Evolutionary conservation across 2,113 vertebrate species (phyloP).

Genomic region (Helogale parvula): DNA sequence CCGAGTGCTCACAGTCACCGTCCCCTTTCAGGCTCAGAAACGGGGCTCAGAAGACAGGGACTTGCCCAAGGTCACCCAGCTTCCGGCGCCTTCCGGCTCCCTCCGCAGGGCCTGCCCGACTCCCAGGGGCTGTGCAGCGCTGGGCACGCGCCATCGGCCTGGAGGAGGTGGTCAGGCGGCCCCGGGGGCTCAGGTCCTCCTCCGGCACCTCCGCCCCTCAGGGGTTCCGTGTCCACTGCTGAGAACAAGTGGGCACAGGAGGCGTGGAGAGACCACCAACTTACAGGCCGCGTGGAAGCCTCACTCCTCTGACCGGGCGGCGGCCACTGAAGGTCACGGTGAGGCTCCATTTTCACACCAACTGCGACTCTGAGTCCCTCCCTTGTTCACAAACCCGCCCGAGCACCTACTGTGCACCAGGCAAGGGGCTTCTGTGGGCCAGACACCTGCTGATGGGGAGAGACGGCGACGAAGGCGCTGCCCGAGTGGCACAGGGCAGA

Average conservation of each 20-base stretch:
- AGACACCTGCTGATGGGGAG: background rate
- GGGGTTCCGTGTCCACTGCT: background rate
- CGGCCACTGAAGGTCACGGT: accelerated
- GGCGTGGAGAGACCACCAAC: slow-evolving; percentile 28
- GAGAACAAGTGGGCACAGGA: background rate
- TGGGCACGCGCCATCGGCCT: accelerated
- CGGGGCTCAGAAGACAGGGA: background rate
- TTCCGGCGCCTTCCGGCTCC: accelerated
- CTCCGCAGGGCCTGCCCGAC: background rate
- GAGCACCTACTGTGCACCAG: background rate
- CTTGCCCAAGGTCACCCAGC: background rate
- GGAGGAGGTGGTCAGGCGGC: background rate
- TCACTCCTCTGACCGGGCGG: background rate
- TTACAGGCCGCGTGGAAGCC: slow-evolving; percentile 25
- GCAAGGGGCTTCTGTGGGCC: accelerated
- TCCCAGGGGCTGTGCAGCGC: accelerated
- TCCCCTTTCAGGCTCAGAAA: background rate
- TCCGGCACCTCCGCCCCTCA: background rate
- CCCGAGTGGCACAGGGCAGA: accelerated
- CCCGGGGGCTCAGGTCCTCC: background rate
- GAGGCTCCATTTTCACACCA: background rate
- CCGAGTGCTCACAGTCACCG: accelerated
- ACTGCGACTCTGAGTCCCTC: too few species aligned
- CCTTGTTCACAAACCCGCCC: background rate
- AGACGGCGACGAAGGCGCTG: accelerated